Evolutionary conservation across 1,140 invertebrate genomes (phyloP).

Genomic region (Leptinotarsa texana): DNA sequence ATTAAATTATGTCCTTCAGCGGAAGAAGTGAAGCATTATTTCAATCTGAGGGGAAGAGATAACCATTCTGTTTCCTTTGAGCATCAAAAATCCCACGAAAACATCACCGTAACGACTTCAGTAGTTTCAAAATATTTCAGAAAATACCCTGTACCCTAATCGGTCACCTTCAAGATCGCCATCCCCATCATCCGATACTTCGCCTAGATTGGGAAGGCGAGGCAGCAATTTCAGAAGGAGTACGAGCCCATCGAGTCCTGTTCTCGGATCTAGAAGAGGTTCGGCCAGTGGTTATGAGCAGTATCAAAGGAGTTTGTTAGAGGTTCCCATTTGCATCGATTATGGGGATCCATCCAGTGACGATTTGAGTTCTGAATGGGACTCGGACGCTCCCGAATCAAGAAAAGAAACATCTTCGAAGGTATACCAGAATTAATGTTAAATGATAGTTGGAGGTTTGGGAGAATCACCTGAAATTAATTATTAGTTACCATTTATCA

Average conservation of each 20-base stretch:
- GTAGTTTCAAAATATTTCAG: constrained; percentile 26
- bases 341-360: constrained; percentile 85
- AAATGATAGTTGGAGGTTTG: background rate
- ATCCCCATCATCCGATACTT: constrained; percentile 39
- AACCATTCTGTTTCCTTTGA: no score
- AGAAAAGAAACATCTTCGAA: constrained; percentile 14
- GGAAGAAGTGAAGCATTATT: no score
- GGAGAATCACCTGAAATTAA: no score
- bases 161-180: constrained; percentile 42
- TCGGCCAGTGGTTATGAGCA: constrained; percentile 73
- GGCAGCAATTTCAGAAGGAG: constrained; percentile 42
- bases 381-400: constrained; percentile 73
- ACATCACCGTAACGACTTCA: no score
- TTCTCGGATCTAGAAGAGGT: constrained; percentile 40
- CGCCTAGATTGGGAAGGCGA: constrained; percentile 39
- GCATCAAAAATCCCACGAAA: no score
- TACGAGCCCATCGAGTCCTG: constrained; percentile 42
- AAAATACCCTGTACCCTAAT: constrained; percentile 33
- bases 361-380: constrained; percentile 88
- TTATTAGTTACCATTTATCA: no score
- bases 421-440: constrained; percentile 7
- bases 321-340: constrained; percentile 72
- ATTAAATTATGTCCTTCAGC: no score
- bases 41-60: no score
- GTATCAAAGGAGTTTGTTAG: constrained; percentile 74